phyloP scores from a whole-genome alignment of 2,113 vertebrate genomes.

The Nesospiza acunhae region DNA sequence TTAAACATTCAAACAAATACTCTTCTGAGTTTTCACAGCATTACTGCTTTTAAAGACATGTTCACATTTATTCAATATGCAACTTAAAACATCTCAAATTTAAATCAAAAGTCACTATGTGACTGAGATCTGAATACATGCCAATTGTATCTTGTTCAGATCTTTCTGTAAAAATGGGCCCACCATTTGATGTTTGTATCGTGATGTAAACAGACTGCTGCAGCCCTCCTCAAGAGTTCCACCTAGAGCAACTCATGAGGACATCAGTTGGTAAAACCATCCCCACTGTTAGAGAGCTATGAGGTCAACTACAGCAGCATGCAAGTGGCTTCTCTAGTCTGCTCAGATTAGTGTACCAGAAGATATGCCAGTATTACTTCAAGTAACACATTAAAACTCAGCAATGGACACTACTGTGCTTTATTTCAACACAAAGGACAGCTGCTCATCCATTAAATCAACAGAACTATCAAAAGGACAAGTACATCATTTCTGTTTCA shows the following conservation, averaged over 20 bases:
- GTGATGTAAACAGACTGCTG: conserved; percentile 1
- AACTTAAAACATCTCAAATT: conserved; percentile 49
- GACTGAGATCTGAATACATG: conserved; percentile 27
- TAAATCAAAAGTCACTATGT: conserved; percentile 35
- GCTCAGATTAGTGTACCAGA: conserved; percentile 71
- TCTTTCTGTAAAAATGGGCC: conserved; percentile 40
- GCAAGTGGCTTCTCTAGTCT: conserved; percentile 70
- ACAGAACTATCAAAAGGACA: conserved; percentile 51
- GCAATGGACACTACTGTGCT: conserved; percentile 67
- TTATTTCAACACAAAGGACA: conserved; percentile 75
- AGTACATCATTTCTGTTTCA: conserved; percentile 41
- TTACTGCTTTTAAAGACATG: not conserved
- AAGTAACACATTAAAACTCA: conserved; percentile 68
- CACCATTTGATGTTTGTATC: not conserved
- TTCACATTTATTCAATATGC: conserved; percentile 43
- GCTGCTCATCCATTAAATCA: conserved; percentile 59
- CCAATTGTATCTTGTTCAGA: conserved; percentile 48
- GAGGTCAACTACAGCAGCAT: conserved; percentile 49
- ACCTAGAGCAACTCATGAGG: not conserved
- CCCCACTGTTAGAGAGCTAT: conserved; percentile 35
- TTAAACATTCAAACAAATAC: conserved; percentile 60
- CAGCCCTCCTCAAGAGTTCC: not conserved
- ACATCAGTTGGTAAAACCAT: not conserved
- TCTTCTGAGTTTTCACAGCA: conserved; percentile 25
- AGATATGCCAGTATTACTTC: conserved; percentile 71